A percentile compares a stretch with the other conserved stretches of the same genome.
phyloP scores from a whole-genome alignment of 2,797 vertebrate species.

The Coregonus suidteri region DNA sequence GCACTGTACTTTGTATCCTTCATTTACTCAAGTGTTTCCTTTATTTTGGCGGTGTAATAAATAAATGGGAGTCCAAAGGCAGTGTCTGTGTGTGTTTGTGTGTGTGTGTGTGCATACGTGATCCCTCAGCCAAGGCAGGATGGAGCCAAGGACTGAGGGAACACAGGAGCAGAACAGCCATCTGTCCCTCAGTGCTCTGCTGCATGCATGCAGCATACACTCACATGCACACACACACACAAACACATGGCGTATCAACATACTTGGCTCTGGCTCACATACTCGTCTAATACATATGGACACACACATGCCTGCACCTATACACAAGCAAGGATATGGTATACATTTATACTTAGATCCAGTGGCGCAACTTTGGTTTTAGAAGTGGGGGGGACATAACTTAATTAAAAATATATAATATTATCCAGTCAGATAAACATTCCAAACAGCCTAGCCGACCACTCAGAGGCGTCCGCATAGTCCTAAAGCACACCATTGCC shows the following conservation, averaged over 20 bases:
- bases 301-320: background rate
- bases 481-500: too few relatives aligned
- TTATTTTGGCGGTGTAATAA: background rate
- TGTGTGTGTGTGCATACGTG: conserved; percentile 10
- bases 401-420: too few relatives aligned
- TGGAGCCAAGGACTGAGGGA: conserved; percentile 58
- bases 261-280: conserved; percentile 1
- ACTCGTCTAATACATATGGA: background rate
- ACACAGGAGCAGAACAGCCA: conserved; percentile 62
- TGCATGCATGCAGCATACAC: background rate
- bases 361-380: too few relatives aligned
- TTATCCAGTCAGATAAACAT: too few relatives aligned
- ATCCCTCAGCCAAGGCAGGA: conserved; percentile 66
- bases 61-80: background rate
- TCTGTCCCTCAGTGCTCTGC: conserved; percentile 68
- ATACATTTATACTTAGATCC: background rate
- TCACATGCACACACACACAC: background rate
- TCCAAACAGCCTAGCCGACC: too few relatives aligned
- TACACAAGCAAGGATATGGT: background rate
- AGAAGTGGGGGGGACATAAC: too few relatives aligned
- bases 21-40: too few relatives aligned
- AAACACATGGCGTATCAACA: conserved; percentile 2
- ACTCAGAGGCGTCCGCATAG: too few relatives aligned
- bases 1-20: too few relatives aligned
- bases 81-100: conserved; percentile 16